Percentiles rank a stretch among this genome's conserved stretches.
Conservation (phyloP, 1,140 invertebrate genomes). For the Zelostemma sp. region DNA sequence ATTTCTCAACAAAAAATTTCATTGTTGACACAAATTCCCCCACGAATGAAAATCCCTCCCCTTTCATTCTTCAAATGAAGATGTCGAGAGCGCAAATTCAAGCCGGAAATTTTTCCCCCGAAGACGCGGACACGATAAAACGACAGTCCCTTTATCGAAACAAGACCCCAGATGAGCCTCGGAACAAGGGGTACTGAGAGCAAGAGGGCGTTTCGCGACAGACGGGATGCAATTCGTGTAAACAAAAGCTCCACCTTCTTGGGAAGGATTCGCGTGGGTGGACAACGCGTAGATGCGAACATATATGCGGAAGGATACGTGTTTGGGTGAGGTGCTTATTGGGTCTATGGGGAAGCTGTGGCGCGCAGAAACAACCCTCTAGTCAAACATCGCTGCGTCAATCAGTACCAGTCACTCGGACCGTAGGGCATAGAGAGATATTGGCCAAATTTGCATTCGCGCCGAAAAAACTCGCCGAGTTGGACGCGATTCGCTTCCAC, state of each 20-base stretch:
- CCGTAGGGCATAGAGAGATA: constrained; percentile 48
- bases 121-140: neutral
- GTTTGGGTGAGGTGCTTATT: constrained; percentile 66
- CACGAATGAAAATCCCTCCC: too few relatives aligned
- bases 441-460: constrained; percentile 49
- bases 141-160: constrained; percentile 1
- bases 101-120: neutral
- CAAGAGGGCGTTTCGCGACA: constrained; percentile 60
- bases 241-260: constrained; percentile 57
- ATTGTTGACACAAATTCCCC: too few relatives aligned
- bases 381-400: constrained; percentile 70
- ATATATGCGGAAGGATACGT: constrained; percentile 33
- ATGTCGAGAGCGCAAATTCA: too few relatives aligned
- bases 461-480: constrained; percentile 4
- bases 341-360: constrained; percentile 64
- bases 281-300: constrained; percentile 29
- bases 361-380: constrained; percentile 68
- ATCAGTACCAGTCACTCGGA: constrained; percentile 70
- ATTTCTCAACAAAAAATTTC: too few relatives aligned
- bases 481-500: constrained; percentile 15
- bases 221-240: constrained; percentile 63
- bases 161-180: neutral
- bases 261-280: constrained; percentile 52
- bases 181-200: constrained; percentile 19
- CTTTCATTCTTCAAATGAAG: too few relatives aligned